Evolutionary conservation across 2,797 vertebrate species (phyloP), one percentile per base, ranked within the genome.

Genomic region (Neopelma chrysocephalum): DNA sequence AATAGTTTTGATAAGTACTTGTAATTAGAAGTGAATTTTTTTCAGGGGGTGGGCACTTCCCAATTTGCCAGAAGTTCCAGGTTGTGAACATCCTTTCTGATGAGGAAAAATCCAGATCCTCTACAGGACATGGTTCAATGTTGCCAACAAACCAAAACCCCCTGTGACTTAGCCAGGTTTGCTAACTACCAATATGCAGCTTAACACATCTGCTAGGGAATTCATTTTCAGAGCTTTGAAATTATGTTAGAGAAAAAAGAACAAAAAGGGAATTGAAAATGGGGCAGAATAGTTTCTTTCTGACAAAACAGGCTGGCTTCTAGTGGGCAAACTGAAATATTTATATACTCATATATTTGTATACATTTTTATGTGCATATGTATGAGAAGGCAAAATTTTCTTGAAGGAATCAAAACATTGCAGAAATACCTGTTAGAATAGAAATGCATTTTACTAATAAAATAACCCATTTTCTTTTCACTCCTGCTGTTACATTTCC

Each of bases 401-500:
- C 29, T 90, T 42, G 62, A 62, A 91, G 34, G 42, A 73, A 73
- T 36, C 29, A 15, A 56, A 79, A 84, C 1, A 0, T 36, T 90
- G 72, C 62, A 93, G 85, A 94, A 96, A 84, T 94, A 79, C 22
- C 38, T 87, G 43, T 80, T 77, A 76, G 77, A 90, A 82, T n/a
- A 91, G 19, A 47, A 90, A 90, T 56, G 36, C 10, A 15, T 88
- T 94, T 94, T 87, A 79, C 56, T 94, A 94, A 89, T 95, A 94
- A 94, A 94, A 90, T 82, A 93, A 79, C 50, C 58, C 7, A 61
- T 82, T 96, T 82, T 76, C 36, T 34, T 26, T 71, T 50, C 17
- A 8, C 16, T 77, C 58, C 82, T 84, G 81, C 82, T 91, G 88
- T 70, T 94, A n/a, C 40, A 6, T 53, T 70, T 70, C 93, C 86